Base-by-base conservation (phyloP, 2,888 invertebrate genomes). In the Diaphora mendica region DNA sequence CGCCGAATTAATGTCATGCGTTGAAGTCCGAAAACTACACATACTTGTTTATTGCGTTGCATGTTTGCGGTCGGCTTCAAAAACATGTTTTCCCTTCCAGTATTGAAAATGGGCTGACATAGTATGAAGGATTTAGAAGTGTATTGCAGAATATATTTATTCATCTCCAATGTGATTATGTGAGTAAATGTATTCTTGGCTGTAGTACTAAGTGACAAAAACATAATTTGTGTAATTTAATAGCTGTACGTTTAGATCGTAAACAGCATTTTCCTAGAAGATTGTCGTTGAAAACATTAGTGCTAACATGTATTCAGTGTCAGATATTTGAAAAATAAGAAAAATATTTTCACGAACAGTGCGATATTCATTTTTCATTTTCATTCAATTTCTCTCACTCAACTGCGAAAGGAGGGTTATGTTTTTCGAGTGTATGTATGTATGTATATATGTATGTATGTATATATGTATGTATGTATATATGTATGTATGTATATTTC, bases 1-100 rank as follows among this genome's bases (percentile, higher is more conserved):
- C 30, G 33, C 48, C 30, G 70, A 17, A 65, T 65, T 71, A 65
- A 65, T 65, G 55, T 71, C 55, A 71, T 17, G 15, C 5, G 15
- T 30, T 55, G 30, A 55, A 51, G 20, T 11, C 26, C 26, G n/a
- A 30, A 8, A 26, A 67, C n/a, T 26, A 11, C 13, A 65, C 64
- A n/a, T 64, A 33, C 26, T 59, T 7, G 48, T 44, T 65, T 48
- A 39, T 48, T 71, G 51, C 64, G n/a, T 23, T 5, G 35, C 35
- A 35, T 35, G 35, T 59, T 30, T 68, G 33, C 15, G 17, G 11
- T 33, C 0, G 59, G 23, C 26, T 55, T 48, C 3, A 13, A 48
- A 68, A 51, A 68, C 17, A 51, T 62, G 26, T n/a, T 62, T n/a
- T 11, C 26, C 0, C 20, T 42, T 62, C 42, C n/a, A 55, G 48